phyloP scores from a whole-genome alignment of 2,797 vertebrate genomes.

The Lagodon rhomboides region DNA sequence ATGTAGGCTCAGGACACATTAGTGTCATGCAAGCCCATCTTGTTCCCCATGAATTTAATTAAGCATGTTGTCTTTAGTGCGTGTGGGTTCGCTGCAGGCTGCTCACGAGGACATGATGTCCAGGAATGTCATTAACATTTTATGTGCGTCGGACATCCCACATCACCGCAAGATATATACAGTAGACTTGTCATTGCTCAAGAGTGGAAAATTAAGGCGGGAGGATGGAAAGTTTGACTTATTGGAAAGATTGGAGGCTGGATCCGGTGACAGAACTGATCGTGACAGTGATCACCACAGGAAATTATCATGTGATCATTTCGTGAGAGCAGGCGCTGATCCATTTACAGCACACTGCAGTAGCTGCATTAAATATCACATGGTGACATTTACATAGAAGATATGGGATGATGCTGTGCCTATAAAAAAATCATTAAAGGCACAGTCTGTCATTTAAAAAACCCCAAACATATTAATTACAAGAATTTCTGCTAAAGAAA shows the following conservation, averaged over 20 bases:
- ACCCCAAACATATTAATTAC: neutral
- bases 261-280: slow-evolving; percentile 39
- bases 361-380: slow-evolving; percentile 45
- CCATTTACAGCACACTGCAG: slow-evolving; percentile 31
- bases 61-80: slow-evolving; percentile 54
- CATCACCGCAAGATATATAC: slow-evolving; percentile 23
- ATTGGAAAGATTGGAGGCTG: slow-evolving; percentile 35
- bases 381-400: slow-evolving; percentile 52
- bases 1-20: slow-evolving; percentile 59
- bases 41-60: slow-evolving; percentile 54
- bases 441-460: neutral
- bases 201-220: slow-evolving; percentile 23
- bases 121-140: slow-evolving; percentile 57
- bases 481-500: neutral
- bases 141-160: slow-evolving; percentile 37
- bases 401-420: slow-evolving; percentile 20
- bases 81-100: slow-evolving; percentile 35
- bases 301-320: slow-evolving; percentile 40
- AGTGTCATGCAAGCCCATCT: slow-evolving; percentile 56
- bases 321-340: slow-evolving; percentile 25
- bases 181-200: slow-evolving; percentile 27
- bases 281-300: slow-evolving; percentile 26
- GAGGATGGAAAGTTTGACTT: slow-evolving; percentile 27
- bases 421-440: slow-evolving; percentile 20
- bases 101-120: slow-evolving; percentile 34